A percentile compares a stretch with the other conserved stretches of the same genome.
These are phyloP conservation scores for Standfussiana lucernea DNA, from an alignment of 2,888 invertebrate species.

Conservation along the genomic window DNA sequence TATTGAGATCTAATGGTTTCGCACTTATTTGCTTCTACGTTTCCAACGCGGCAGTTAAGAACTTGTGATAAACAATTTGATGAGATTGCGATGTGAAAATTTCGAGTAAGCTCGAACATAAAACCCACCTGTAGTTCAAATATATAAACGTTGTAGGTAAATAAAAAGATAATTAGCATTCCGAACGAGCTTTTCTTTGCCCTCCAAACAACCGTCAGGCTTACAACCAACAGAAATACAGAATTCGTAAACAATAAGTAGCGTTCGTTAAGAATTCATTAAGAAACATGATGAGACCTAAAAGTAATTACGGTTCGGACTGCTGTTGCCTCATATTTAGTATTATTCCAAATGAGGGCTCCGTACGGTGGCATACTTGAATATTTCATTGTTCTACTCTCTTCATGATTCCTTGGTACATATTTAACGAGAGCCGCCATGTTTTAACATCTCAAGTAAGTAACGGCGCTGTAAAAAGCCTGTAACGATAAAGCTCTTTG, in stretches of 20 bases:
- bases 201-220: conserved; percentile 20
- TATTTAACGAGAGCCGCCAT: conserved; percentile 74
- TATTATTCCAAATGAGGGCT: conserved; percentile 56
- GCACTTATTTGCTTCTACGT: conserved; percentile 29
- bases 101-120: background rate
- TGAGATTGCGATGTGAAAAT: background rate
- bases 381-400: conserved; percentile 76
- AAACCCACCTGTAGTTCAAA: background rate
- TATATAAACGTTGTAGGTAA: background rate
- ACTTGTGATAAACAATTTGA: conserved; percentile 1
- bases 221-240: conserved; percentile 37
- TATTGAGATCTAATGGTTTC: conserved; percentile 34
- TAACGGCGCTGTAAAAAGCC: conserved; percentile 42
- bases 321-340: conserved; percentile 55
- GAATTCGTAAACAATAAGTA: conserved; percentile 52
- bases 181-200: conserved; percentile 20
- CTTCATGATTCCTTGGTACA: conserved; percentile 77
- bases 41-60: background rate
- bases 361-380: conserved; percentile 63
- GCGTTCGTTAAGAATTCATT: conserved; percentile 62
- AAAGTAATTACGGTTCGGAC: conserved; percentile 62
- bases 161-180: conserved; percentile 45
- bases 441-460: conserved; percentile 61
- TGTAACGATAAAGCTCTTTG: conserved; percentile 33
- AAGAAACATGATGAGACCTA: conserved; percentile 59